Conservation (phyloP, 92 coral and sea anemone species). For the Zoanthus gigantus region DNA sequence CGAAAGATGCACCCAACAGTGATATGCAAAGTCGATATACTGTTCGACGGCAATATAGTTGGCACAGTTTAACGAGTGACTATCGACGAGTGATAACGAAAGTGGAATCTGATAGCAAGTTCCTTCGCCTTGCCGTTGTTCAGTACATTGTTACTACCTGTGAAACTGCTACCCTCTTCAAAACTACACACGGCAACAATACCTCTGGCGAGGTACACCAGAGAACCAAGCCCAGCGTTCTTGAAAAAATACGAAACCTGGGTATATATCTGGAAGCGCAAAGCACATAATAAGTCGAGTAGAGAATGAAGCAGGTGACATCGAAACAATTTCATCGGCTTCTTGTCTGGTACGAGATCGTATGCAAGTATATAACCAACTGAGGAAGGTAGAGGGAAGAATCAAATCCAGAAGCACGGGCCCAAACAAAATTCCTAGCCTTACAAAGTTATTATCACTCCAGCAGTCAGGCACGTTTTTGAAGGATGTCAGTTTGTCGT, state of each 20-base stretch:
- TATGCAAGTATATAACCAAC: constrained; percentile 46
- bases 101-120: constrained; percentile 34
- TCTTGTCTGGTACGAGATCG: constrained; percentile 31
- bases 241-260: constrained; percentile 25
- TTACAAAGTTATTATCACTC: constrained; percentile 6
- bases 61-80: constrained; percentile 41
- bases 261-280: constrained; percentile 1
- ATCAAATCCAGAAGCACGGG: constrained; percentile 45
- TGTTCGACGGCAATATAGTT: constrained; percentile 51
- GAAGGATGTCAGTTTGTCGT: constrained; percentile 17
- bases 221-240: constrained; percentile 48
- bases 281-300: constrained; percentile 33
- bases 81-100: constrained; percentile 25
- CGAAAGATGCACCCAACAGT: constrained; percentile 14
- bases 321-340: constrained; percentile 21
- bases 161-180: neutral
- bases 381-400: constrained; percentile 16
- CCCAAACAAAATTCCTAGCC: neutral
- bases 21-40: constrained; percentile 14
- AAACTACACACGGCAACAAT: constrained; percentile 29
- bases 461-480: constrained; percentile 33
- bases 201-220: constrained; percentile 10
- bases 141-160: constrained; percentile 32
- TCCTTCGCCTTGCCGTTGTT: constrained; percentile 44
- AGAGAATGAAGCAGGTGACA: constrained; percentile 39